These are phyloP conservation scores for Lates calcarifer DNA, from an alignment of 2,113 vertebrate species.

Conservation along the genomic window DNA sequence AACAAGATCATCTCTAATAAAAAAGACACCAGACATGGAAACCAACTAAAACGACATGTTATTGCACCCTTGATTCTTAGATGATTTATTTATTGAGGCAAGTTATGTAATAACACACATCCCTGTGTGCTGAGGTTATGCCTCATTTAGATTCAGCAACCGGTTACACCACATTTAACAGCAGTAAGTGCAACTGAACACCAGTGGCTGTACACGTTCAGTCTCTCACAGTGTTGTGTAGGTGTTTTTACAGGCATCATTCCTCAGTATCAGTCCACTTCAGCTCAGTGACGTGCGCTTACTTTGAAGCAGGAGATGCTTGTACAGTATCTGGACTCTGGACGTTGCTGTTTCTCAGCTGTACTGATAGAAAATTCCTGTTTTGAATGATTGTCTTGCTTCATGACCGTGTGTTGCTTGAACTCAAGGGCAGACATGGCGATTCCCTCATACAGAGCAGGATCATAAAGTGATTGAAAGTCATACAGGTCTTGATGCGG, in stretches of 20 bases:
- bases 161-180: constrained; percentile 2
- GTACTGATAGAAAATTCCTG: background rate
- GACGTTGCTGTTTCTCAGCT: background rate
- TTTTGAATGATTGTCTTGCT: background rate
- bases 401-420: background rate
- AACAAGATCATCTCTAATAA: background rate
- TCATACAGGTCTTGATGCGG: background rate
- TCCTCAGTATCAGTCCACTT: background rate
- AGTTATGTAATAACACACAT: background rate
- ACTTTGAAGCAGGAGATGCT: background rate
- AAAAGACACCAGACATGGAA: background rate
- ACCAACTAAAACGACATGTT: background rate
- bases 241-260: background rate
- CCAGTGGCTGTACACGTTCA: background rate
- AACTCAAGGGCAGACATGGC: background rate
- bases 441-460: background rate
- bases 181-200: background rate
- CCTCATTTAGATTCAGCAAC: background rate
- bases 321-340: background rate
- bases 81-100: background rate
- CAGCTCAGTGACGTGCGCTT: constrained; percentile 3
- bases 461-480: background rate
- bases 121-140: background rate
- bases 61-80: background rate
- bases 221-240: background rate